phyloP scores from a whole-genome alignment of 2,797 vertebrate genomes.

The Phyllotis vaccarum region DNA sequence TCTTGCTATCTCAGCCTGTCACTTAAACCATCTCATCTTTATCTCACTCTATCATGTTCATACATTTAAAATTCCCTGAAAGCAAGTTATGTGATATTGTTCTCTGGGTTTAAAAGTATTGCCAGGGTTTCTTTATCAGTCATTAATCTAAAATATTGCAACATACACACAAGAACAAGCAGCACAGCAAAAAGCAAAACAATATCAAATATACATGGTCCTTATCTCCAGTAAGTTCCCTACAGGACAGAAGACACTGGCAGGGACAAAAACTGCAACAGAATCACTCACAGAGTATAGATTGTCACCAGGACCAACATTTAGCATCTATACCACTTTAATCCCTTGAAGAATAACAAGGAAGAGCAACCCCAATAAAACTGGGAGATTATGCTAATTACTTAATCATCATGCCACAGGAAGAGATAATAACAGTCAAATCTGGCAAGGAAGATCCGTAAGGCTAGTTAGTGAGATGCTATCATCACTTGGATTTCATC shows the following conservation, averaged over 20 bases:
- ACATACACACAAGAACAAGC: neutral
- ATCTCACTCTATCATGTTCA: slow-evolving; percentile 3
- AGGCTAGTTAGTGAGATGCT: too few relatives aligned
- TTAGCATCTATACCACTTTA: neutral
- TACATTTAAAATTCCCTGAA: slow-evolving; percentile 47
- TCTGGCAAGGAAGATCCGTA: neutral
- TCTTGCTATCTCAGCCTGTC: neutral
- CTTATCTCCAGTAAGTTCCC: neutral
- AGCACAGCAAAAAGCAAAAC: neutral
- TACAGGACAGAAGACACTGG: neutral
- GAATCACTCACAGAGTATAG: neutral
- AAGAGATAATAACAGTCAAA: neutral
- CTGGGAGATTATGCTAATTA: neutral
- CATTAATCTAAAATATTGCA: neutral
- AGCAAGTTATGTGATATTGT: neutral
- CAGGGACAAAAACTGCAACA: neutral
- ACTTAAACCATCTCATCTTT: neutral
- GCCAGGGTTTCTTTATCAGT: neutral
- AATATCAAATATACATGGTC: neutral
- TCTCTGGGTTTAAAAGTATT: neutral
- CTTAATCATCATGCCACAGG: neutral
- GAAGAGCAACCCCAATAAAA: neutral
- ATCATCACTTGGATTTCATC: neutral
- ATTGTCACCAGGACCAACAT: neutral
- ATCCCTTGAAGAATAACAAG: neutral